Conservation (phyloP, 2,888 invertebrate species). For the Pterobdella sp. region DNA sequence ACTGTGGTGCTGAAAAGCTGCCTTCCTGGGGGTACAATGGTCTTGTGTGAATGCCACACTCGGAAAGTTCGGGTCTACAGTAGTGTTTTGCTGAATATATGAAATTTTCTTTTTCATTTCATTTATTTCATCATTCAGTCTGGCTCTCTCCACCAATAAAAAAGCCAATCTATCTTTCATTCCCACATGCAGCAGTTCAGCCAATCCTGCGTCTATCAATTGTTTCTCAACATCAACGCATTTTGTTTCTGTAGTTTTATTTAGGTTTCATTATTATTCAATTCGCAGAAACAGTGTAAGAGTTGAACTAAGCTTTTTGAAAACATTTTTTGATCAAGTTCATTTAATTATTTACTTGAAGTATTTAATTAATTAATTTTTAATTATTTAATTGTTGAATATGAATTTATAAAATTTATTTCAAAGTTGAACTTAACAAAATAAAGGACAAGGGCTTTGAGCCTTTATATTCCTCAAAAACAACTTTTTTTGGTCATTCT, state of each 20-base stretch:
- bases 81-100: no score
- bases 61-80: no score
- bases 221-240: conserved; percentile 46
- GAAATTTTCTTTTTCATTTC: conserved; percentile 34
- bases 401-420: not conserved
- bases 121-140: conserved; percentile 53
- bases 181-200: conserved; percentile 49
- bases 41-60: no score
- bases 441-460: not conserved
- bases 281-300: not conserved
- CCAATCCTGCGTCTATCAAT: conserved; percentile 51
- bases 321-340: no score
- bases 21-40: no score
- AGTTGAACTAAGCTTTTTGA: not conserved
- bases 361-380: no score
- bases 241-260: conserved; percentile 21
- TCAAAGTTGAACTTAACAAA: not conserved
- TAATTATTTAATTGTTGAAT: no score
- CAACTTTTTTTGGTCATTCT: not conserved
- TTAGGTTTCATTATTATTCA: not conserved
- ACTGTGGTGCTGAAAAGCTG: conserved; percentile 3
- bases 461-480: not conserved
- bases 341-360: no score
- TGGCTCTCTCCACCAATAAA: conserved; percentile 52
- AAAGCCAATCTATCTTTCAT: conserved; percentile 53